Percentiles rank a stretch among this genome's conserved stretches.
Conservation (phyloP, 1,140 invertebrate species). For the Ganaspis sp. region DNA sequence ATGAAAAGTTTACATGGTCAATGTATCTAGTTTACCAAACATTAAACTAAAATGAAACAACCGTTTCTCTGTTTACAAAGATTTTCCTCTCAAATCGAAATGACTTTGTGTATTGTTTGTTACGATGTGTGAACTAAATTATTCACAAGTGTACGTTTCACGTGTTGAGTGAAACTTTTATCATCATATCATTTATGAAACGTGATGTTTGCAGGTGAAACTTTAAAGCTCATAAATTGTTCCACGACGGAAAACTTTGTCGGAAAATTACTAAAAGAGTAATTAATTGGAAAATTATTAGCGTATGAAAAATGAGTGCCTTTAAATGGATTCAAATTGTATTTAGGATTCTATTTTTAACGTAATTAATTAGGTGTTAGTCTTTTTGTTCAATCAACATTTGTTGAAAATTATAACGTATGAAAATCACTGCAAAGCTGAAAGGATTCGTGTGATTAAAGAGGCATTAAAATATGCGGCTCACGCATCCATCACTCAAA, state of each 20-base stretch:
- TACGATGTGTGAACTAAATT: neutral
- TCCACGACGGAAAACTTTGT: neutral
- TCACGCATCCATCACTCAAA: neutral
- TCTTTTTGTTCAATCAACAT: neutral
- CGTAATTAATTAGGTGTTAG: neutral
- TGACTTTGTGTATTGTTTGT: neutral
- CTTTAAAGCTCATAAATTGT: neutral
- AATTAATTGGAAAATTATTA: neutral
- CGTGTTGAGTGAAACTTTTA: neutral
- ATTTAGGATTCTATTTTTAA: neutral
- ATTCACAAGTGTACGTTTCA: neutral
- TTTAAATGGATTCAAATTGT: neutral
- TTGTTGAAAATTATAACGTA: neutral
- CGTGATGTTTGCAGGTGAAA: neutral
- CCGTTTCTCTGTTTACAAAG: neutral
- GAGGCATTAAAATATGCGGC: neutral
- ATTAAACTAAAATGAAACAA: constrained; percentile 10
- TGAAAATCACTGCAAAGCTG: neutral
- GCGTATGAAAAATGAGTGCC: neutral
- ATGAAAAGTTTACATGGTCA: constrained; percentile 10
- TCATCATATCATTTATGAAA: neutral
- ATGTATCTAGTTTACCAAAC: neutral
- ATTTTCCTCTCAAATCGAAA: neutral
- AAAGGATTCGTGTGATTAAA: neutral
- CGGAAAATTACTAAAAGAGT: neutral